These are phyloP conservation scores for Bursaphelenchus okinawaensis DNA, from an alignment of 2,888 invertebrate species.

Conservation along the genomic window DNA sequence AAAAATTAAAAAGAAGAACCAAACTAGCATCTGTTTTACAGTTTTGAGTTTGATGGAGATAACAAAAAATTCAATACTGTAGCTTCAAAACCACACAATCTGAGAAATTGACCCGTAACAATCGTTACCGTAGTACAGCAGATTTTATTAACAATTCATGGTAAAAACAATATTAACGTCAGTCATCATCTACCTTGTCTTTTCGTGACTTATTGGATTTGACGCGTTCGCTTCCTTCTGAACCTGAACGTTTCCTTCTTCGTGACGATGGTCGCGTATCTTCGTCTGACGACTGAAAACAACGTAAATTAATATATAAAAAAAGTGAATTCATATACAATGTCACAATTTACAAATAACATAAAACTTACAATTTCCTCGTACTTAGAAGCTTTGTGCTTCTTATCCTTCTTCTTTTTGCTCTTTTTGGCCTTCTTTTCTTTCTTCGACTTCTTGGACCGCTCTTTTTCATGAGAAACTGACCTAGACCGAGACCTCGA, in stretches of 20 bases:
- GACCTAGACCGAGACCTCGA: background rate
- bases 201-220: background rate
- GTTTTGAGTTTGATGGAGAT: too few relatives aligned
- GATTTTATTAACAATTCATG: too few relatives aligned
- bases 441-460: background rate
- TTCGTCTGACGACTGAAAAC: background rate
- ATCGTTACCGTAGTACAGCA: too few relatives aligned
- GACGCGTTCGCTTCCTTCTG: background rate
- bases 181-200: background rate
- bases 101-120: too few relatives aligned
- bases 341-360: too few relatives aligned
- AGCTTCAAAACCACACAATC: too few relatives aligned
- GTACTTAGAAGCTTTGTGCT: background rate
- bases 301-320: background rate
- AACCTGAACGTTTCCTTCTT: background rate
- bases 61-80: too few relatives aligned
- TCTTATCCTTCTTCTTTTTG: slow-evolving; percentile 13
- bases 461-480: background rate
- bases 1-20: too few relatives aligned
- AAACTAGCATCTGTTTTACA: too few relatives aligned
- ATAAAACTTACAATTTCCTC: background rate
- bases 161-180: too few relatives aligned
- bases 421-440: slow-evolving; percentile 2
- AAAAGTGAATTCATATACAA: too few relatives aligned
- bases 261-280: background rate